Conservation (phyloP, 2,797 vertebrate genomes). For the Spinibarbus caldwelli region DNA sequence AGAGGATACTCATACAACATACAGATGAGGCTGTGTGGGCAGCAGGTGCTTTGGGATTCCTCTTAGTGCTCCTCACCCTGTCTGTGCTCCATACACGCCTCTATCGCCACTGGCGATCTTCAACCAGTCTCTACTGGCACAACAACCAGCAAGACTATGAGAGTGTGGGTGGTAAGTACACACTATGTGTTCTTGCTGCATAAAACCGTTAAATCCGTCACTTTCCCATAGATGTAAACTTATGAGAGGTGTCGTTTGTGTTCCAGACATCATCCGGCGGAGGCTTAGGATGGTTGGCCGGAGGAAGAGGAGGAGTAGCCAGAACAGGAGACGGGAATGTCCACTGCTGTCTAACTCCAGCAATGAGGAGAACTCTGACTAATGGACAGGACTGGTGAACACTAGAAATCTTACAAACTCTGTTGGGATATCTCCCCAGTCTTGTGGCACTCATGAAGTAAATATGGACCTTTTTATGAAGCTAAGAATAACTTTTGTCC, state of each 20-base stretch:
- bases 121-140: conserved; percentile 87
- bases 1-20: conserved; percentile 71
- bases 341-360: conserved; percentile 73
- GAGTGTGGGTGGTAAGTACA: conserved; percentile 82
- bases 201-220: neutral
- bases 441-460: neutral
- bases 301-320: conserved; percentile 67
- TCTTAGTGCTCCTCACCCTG: conserved; percentile 84
- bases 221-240: neutral
- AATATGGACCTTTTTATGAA: neutral
- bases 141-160: conserved; percentile 80
- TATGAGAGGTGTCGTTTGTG: conserved; percentile 42
- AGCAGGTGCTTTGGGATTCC: conserved; percentile 85
- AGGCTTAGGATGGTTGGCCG: conserved; percentile 74
- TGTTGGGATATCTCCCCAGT: neutral
- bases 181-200: neutral
- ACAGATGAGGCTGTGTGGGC: conserved; percentile 89
- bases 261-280: conserved; percentile 78
- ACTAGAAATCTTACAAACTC: neutral
- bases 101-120: conserved; percentile 83
- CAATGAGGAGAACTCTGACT: conserved; percentile 60
- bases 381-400: conserved; percentile 10
- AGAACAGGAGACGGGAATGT: conserved; percentile 71
- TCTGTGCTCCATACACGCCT: conserved; percentile 88
- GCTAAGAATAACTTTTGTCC: neutral